Evolutionary conservation across 2,797 vertebrate genomes (phyloP).

Genomic region (Falco peregrinus): DNA sequence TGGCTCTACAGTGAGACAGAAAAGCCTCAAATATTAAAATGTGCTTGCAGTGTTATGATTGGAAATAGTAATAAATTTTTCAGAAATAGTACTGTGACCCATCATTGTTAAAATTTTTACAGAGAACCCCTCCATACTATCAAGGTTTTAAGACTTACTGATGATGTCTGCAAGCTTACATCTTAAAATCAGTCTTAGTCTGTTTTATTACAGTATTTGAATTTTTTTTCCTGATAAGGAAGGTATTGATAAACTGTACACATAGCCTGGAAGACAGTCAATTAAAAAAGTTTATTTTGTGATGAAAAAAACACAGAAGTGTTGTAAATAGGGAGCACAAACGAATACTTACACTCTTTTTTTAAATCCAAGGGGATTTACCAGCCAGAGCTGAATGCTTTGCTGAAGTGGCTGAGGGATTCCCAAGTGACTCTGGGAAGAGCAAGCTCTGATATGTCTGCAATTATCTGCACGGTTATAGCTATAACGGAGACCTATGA

Average conservation of each 20-base stretch:
- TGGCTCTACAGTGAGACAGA: background rate
- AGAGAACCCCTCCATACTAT: background rate
- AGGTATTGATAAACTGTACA: background rate
- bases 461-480: background rate
- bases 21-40: background rate
- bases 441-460: background rate
- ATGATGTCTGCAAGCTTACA: background rate
- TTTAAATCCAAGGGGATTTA: background rate
- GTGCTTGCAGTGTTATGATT: accelerated
- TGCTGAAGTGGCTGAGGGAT: background rate
- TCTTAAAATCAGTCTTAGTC: background rate
- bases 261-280: background rate
- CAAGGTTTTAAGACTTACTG: background rate
- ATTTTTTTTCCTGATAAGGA: background rate
- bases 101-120: background rate
- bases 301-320: background rate
- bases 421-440: background rate
- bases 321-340: background rate
- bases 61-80: background rate
- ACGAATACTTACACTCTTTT: background rate
- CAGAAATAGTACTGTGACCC: background rate
- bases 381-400: background rate
- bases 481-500: background rate
- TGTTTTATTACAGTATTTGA: background rate
- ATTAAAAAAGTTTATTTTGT: background rate